A percentile compares a stretch with the other conserved stretches of the same genome.
These are phyloP conservation scores for Belgica antarctica DNA, from an alignment of 2,888 invertebrate species.

Conservation along the genomic window DNA sequence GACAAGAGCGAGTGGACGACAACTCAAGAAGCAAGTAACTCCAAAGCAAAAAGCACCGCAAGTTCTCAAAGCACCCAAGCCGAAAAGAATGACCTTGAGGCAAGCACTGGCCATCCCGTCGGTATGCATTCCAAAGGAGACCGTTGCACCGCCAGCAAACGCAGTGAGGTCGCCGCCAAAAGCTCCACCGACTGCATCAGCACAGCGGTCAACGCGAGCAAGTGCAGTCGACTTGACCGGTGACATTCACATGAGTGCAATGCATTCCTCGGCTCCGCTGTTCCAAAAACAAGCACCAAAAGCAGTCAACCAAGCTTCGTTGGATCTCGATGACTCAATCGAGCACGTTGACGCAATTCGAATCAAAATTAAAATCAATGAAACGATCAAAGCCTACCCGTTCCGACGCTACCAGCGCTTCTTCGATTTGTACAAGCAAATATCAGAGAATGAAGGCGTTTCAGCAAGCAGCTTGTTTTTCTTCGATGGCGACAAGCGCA, in stretches of 20 bases:
- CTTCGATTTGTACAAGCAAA: slow-evolving; percentile 27
- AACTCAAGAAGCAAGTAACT: too few relatives aligned
- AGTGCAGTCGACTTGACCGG: slow-evolving; percentile 33
- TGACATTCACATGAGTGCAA: background rate
- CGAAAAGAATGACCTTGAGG: background rate
- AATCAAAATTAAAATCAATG: background rate
- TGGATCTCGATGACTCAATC: background rate
- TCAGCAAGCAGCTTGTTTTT: background rate
- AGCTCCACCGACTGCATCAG: background rate
- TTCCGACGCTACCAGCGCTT: background rate
- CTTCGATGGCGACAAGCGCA: slow-evolving; percentile 15
- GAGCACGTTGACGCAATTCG: background rate
- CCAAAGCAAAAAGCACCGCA: background rate
- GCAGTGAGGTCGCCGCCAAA: too few relatives aligned
- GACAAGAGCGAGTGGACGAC: too few relatives aligned
- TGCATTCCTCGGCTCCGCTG: background rate
- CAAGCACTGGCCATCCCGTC: background rate
- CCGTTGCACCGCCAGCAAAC: too few relatives aligned
- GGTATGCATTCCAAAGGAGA: too few relatives aligned
- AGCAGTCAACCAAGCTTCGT: background rate
- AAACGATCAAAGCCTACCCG: background rate
- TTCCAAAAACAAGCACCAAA: background rate
- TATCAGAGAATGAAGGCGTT: background rate
- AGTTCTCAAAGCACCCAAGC: background rate
- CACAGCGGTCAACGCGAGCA: background rate